Evolutionary conservation across 2,888 invertebrate genomes (phyloP), one percentile per base, ranked within the genome.

Genomic region (Lordiphosa andalusiaca): DNA sequence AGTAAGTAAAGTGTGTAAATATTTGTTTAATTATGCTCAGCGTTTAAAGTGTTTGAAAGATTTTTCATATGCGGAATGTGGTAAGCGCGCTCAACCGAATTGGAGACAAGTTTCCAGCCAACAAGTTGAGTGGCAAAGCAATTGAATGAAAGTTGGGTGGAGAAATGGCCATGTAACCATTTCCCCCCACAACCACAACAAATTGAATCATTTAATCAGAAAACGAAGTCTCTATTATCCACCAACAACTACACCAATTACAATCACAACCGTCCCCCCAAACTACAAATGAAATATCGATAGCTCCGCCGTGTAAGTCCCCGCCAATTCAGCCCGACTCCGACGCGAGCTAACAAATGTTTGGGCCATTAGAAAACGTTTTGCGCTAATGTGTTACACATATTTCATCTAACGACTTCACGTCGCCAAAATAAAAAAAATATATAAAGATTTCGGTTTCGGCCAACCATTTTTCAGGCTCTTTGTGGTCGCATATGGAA

Each of bases 371-470:
- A 80, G 77, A 76, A 80, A 80, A 61, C 81, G 78, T 62, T 83
- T 83, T 83, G 71, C 81, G 63, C 67, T 80, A 80, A 80, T 80
- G 78, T 77, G 83, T 74, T 83, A 83, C 81, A 80, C 76, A 80
- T 80, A 83, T 80, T 80, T 80, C 83, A 80, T 76, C 41, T 56
- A 56, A 42, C 48, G 39, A 47, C 47, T 44, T 23, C 25, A 44
- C 44, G 30, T 44, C 44, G 30, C 30, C 30, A 30, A 30, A 30
- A n/a, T n/a, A n/a, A n/a, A n/a, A n/a, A n/a, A n/a, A n/a, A n/a
- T n/a, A n/a, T n/a, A n/a, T n/a, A 30, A 44, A 44, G 30, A 44
- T 44, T 44, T 35, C 13, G 16, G 44, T 10, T 39, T 58, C 38
- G 23, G 52, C 33, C 38, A 48, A 48, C 40, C 51, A 69, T 64